These are phyloP conservation scores for Zelostemma sp. DNA, from an alignment of 1,140 invertebrate genomes.

Conservation along the genomic window DNA sequence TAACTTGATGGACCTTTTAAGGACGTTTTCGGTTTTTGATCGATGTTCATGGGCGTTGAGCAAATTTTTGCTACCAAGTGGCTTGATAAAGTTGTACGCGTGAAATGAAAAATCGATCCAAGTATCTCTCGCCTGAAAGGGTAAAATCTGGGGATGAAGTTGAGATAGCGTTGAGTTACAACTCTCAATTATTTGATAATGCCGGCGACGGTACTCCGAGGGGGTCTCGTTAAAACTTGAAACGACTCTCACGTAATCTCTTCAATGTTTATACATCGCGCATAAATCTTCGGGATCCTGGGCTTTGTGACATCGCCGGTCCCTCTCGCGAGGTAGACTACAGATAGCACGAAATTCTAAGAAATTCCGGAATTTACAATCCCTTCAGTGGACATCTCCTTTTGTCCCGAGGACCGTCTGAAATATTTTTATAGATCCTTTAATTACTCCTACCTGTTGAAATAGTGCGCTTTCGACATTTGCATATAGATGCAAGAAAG, in stretches of 20 bases:
- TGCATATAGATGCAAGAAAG: not conserved
- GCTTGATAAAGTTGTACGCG: not conserved
- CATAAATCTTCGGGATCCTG: constrained; percentile 58
- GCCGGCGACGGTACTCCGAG: constrained; percentile 63
- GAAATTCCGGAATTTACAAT: constrained; percentile 44
- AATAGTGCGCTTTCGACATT: not conserved
- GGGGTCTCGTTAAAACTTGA: constrained; percentile 70
- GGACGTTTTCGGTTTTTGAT: not conserved
- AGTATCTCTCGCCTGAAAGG: constrained; percentile 41
- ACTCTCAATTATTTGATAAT: constrained; percentile 71
- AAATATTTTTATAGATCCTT: not conserved
- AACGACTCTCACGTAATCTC: constrained; percentile 69
- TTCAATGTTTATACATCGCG: constrained; percentile 67
- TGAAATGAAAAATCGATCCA: constrained; percentile 12
- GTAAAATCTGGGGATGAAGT: constrained; percentile 55
- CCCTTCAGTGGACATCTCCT: constrained; percentile 37
- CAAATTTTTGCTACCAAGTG: not conserved
- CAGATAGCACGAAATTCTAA: constrained; percentile 59
- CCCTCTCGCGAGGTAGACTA: constrained; percentile 50
- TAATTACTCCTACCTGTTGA: not conserved
- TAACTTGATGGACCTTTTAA: not conserved
- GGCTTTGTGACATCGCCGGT: constrained; percentile 43
- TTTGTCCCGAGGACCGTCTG: constrained; percentile 8
- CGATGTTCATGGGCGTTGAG: too few relatives aligned
- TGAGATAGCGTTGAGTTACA: constrained; percentile 67